These are phyloP conservation scores for Epiblema foenella DNA, from an alignment of 2,888 invertebrate species.

Conservation along the genomic window DNA sequence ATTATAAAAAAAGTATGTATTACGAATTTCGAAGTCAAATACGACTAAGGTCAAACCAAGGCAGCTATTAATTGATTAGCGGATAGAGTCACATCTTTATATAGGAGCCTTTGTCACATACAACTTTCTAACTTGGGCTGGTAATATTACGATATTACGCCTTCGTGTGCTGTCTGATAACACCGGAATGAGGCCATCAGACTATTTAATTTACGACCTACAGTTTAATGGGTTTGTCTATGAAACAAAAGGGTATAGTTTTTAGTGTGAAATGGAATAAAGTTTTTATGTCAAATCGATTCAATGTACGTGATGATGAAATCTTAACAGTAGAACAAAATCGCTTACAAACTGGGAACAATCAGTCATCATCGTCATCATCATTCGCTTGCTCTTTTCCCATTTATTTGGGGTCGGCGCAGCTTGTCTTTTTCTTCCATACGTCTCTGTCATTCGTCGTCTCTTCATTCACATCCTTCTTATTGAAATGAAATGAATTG, in stretches of 20 bases:
- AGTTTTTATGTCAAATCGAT: not conserved
- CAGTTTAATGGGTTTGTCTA: constrained; percentile 3
- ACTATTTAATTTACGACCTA: constrained; percentile 14
- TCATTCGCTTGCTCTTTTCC: too few relatives aligned
- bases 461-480: too few relatives aligned
- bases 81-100: not conserved
- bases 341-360: too few relatives aligned
- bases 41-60: not conserved
- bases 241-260: not conserved
- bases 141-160: not conserved
- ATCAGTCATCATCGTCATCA: too few relatives aligned
- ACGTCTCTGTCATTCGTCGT: too few relatives aligned
- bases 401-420: too few relatives aligned
- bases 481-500: too few relatives aligned
- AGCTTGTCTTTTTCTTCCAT: too few relatives aligned
- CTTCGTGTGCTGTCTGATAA: constrained; percentile 20
- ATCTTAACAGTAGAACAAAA: too few relatives aligned
- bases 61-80: not conserved
- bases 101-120: not conserved
- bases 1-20: not conserved
- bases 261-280: not conserved
- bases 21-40: not conserved
- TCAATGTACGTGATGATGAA: too few relatives aligned
- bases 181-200: not conserved
- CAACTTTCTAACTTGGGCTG: not conserved